These are phyloP conservation scores for Aulostomus chinensis DNA, from an alignment of 2,797 vertebrate species.

Conservation along the genomic window DNA sequence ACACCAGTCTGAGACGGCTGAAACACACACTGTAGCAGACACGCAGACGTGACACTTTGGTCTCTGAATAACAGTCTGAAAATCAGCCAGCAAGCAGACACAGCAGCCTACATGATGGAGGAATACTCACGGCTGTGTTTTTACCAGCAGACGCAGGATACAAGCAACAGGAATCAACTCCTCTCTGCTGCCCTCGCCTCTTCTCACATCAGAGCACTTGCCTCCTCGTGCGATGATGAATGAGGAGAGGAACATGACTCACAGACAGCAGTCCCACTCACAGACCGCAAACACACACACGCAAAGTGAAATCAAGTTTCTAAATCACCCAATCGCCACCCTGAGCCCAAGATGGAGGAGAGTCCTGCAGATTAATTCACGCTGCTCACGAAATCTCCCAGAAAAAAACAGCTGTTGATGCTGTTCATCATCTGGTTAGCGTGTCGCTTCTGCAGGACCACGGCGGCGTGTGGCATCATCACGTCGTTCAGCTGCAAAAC, in stretches of 20 bases:
- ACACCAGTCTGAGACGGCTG: not conserved
- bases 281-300: slow-evolving; percentile 29
- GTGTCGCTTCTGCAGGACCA: too few relatives aligned
- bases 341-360: slow-evolving; percentile 12
- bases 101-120: not conserved
- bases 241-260: slow-evolving; percentile 59
- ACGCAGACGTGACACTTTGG: slow-evolving; percentile 13
- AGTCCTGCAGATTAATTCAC: too few relatives aligned
- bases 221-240: slow-evolving; percentile 37
- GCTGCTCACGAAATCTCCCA: too few relatives aligned
- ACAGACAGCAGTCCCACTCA: slow-evolving; percentile 37
- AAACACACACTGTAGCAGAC: slow-evolving; percentile 10
- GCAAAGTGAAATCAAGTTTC: slow-evolving; percentile 2
- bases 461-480: too few relatives aligned
- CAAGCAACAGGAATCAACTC: slow-evolving; percentile 1
- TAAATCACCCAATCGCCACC: slow-evolving; percentile 3
- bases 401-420: too few relatives aligned
- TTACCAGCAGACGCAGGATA: too few relatives aligned
- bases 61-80: slow-evolving; percentile 23
- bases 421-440: too few relatives aligned
- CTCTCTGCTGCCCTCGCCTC: slow-evolving; percentile 10
- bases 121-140: slow-evolving; percentile 24
- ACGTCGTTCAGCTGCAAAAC: too few relatives aligned
- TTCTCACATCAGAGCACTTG: slow-evolving; percentile 19
- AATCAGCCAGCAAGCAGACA: slow-evolving; percentile 3